Conservation (phyloP, 2,797 vertebrate species). For the Halcyon badia region DNA sequence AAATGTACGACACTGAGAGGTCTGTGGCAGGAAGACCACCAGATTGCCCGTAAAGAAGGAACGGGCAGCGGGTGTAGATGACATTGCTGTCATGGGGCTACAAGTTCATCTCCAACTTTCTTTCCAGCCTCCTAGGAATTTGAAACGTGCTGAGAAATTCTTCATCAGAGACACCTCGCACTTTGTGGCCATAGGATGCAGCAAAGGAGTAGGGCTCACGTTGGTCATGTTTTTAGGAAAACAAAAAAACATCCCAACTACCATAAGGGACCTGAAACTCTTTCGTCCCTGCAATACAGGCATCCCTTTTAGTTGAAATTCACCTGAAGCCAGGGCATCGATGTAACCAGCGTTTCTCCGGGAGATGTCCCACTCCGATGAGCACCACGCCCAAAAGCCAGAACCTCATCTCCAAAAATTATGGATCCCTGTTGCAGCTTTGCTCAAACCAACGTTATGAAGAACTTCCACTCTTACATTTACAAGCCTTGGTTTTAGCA, state of each 20-base stretch:
- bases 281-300: not conserved
- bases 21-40: constrained; percentile 36
- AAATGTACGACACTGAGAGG: not conserved
- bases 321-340: not conserved
- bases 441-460: not conserved
- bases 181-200: accelerated
- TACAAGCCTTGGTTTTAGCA: not conserved
- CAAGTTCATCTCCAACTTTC: constrained; percentile 15
- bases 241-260: not conserved
- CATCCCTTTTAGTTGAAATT: not conserved
- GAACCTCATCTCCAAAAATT: not conserved
- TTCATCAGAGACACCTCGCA: accelerated
- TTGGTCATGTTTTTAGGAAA: not conserved
- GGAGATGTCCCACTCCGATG: not conserved
- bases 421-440: accelerated
- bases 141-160: not conserved
- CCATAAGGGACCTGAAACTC: not conserved
- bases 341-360: not conserved
- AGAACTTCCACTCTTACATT: not conserved
- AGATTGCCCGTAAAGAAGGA: constrained; percentile 32
- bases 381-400: not conserved
- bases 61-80: not conserved
- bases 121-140: not conserved
- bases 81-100: not conserved
- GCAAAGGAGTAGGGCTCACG: not conserved